Conservation (phyloP, 2,888 invertebrate species). For the Amphipyra berbera region DNA sequence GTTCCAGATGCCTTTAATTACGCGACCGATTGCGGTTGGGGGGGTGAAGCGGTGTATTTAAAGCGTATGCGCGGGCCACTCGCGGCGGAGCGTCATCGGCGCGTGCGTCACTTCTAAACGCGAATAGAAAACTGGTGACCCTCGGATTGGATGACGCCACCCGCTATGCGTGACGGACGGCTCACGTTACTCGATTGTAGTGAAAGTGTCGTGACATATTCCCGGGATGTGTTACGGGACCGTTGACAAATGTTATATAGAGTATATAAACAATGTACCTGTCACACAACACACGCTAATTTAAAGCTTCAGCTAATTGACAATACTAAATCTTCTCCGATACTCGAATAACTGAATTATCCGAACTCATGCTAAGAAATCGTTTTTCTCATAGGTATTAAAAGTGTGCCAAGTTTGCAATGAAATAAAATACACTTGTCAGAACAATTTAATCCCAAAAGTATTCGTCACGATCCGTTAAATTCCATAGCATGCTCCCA, state of each 20-base stretch:
- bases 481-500: constrained; percentile 32
- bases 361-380: constrained; percentile 5
- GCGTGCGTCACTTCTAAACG: constrained; percentile 85
- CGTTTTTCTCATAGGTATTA: constrained; percentile 13
- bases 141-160: constrained; percentile 80
- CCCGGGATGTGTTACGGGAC: constrained; percentile 36
- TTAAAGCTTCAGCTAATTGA: constrained; percentile 23
- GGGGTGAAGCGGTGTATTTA: constrained; percentile 65
- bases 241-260: constrained; percentile 25
- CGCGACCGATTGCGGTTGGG: constrained; percentile 64
- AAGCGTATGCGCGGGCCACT: constrained; percentile 70
- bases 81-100: constrained; percentile 76
- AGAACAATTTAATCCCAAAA: constrained; percentile 46
- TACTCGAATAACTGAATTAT: constrained; percentile 7
- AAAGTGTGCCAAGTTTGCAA: constrained; percentile 42
- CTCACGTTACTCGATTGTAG: constrained; percentile 71
- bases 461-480: constrained; percentile 32
- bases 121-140: constrained; percentile 87
- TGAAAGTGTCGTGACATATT: constrained; percentile 63
- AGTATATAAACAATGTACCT: constrained; percentile 27
- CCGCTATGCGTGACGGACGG: constrained; percentile 72
- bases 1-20: constrained; percentile 80
- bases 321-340: constrained; percentile 17
- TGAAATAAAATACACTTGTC: constrained; percentile 32
- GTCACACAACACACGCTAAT: constrained; percentile 21